A percentile compares a stretch with the other conserved stretches of the same genome.
Conservation (phyloP, 2,888 invertebrate species). For the Drosophila fungiperda region DNA sequence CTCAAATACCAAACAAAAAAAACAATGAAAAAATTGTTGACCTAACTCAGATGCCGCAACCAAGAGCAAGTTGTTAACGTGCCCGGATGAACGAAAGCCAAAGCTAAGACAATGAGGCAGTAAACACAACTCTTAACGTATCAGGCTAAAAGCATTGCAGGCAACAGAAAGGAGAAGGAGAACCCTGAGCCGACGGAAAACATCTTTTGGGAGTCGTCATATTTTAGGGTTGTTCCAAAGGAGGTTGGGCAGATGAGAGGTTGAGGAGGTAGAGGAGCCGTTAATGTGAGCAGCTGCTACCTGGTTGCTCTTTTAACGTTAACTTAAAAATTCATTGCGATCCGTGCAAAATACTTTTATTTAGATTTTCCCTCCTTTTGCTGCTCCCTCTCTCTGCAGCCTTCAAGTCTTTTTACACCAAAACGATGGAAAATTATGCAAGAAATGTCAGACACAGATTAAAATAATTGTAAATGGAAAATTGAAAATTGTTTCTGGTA, state of each 20-base stretch:
- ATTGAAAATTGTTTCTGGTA: conserved; percentile 29
- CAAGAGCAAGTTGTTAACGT: conserved; percentile 25
- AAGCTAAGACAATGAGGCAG: conserved; percentile 65
- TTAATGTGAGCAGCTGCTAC: conserved; percentile 30
- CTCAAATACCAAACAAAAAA: conserved; percentile 40
- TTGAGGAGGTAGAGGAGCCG: neutral
- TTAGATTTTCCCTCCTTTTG: conserved; percentile 45
- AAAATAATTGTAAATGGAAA: conserved; percentile 65
- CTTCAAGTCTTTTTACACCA: conserved; percentile 4
- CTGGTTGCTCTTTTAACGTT: conserved; percentile 64
- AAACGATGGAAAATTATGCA: conserved; percentile 73
- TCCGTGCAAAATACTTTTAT: conserved; percentile 70
- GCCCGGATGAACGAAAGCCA: conserved; percentile 11
- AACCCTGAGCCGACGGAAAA: conserved; percentile 29
- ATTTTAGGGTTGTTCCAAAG: conserved; percentile 22
- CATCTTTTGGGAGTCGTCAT: conserved; percentile 69
- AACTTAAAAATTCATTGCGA: conserved; percentile 78
- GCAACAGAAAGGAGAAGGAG: conserved; percentile 19
- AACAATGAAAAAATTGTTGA: conserved; percentile 70
- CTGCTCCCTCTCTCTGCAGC: neutral
- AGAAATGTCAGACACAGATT: conserved; percentile 74
- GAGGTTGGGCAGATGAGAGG: neutral
- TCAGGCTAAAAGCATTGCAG: conserved; percentile 71
- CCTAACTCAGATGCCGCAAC: conserved; percentile 49
- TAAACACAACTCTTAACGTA: conserved; percentile 56